Conservation (phyloP, 1,140 invertebrate genomes). For the Panulirus ornatus region DNA sequence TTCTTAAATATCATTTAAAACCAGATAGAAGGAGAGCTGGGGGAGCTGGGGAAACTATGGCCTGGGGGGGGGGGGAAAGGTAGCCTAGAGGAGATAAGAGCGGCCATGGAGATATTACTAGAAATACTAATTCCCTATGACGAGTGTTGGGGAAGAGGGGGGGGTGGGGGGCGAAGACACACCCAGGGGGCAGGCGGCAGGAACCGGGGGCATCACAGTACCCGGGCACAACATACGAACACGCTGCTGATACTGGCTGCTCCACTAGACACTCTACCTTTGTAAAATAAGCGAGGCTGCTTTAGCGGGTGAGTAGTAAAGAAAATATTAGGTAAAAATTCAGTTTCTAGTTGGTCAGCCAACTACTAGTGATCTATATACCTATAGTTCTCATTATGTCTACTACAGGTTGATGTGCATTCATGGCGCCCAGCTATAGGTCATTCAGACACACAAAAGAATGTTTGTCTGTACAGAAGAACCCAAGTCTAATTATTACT, state of each 20-base stretch:
- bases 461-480: constrained; percentile 43
- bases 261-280: constrained; percentile 43
- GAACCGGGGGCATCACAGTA: constrained; percentile 8
- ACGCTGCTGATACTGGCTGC: constrained; percentile 35
- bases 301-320: constrained; percentile 64
- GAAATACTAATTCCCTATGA: constrained; percentile 20
- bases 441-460: constrained; percentile 27
- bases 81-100: background rate
- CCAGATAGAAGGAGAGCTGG: constrained; percentile 45
- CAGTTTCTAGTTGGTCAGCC: constrained; percentile 40
- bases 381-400: constrained; percentile 53
- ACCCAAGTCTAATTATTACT: constrained; percentile 44
- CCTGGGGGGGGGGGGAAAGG: constrained; percentile 12
- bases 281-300: constrained; percentile 71
- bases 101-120: background rate
- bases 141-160: constrained; percentile 14
- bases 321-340: constrained; percentile 64
- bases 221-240: constrained; percentile 52
- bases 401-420: constrained; percentile 66
- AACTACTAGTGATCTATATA: constrained; percentile 68
- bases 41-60: constrained; percentile 32
- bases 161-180: constrained; percentile 30
- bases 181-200: constrained; percentile 41
- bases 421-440: constrained; percentile 55
- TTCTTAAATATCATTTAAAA: constrained; percentile 59